Evolutionary conservation across 2,113 vertebrate species (phyloP).

Genomic region (Centropristis striata): DNA sequence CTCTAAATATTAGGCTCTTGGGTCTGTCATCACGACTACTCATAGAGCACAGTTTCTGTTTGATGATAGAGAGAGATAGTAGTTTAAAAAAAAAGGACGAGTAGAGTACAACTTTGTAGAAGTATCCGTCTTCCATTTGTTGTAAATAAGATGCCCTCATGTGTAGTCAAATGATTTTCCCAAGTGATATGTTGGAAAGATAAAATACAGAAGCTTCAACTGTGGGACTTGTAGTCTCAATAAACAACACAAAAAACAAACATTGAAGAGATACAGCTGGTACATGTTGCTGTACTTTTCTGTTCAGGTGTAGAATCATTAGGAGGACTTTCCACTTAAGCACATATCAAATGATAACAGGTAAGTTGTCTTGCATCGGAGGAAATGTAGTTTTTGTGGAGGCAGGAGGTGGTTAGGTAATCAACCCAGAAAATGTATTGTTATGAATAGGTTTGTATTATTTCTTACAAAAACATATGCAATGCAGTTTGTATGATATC

Average conservation of each 20-base stretch:
- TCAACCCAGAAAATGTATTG: no score
- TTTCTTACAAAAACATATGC: no score
- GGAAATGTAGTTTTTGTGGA: neutral
- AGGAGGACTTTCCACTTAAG: neutral
- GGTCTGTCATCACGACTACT: conserved; percentile 2
- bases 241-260: no score
- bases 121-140: neutral
- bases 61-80: neutral
- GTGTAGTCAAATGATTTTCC: neutral
- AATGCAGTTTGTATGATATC: no score
- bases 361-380: neutral
- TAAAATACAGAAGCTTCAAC: neutral
- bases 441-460: no score
- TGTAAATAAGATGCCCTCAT: neutral
- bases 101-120: neutral
- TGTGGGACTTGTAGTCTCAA: neutral
- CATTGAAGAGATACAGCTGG: neutral
- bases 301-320: neutral
- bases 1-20: conserved; percentile 68
- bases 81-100: neutral
- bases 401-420: neutral
- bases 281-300: neutral
- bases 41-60: neutral
- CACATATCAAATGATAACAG: neutral
- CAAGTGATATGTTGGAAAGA: neutral